These are phyloP conservation scores for Isoperla grammatica DNA, from an alignment of 2,888 invertebrate species.

Conservation along the genomic window DNA sequence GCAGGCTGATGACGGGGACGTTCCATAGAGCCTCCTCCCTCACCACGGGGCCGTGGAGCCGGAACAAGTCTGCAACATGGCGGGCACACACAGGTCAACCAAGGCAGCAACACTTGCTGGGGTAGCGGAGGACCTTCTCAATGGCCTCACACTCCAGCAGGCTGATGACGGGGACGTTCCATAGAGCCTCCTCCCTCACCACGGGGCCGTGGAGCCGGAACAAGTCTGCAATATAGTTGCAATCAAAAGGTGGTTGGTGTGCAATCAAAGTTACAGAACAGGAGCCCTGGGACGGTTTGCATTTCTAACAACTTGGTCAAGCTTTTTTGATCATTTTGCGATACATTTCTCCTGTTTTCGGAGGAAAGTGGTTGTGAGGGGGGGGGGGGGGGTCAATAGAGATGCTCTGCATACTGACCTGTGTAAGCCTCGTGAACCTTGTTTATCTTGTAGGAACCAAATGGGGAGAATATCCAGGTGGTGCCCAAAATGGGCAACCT, in stretches of 20 bases:
- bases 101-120: slow-evolving; percentile 50
- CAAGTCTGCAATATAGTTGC: slow-evolving; percentile 56
- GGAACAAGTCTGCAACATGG: slow-evolving; percentile 57
- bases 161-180: slow-evolving; percentile 66
- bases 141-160: slow-evolving; percentile 65
- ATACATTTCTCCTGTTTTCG: too few species aligned
- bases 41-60: slow-evolving; percentile 66
- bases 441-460: slow-evolving; percentile 60
- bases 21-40: slow-evolving; percentile 72
- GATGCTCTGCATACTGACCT: slow-evolving; percentile 48
- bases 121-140: slow-evolving; percentile 68
- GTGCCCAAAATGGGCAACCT: slow-evolving; percentile 71
- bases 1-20: slow-evolving; percentile 65
- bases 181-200: slow-evolving; percentile 69
- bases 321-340: too few species aligned
- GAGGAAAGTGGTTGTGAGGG: not conserved
- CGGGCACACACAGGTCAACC: not conserved
- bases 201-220: slow-evolving; percentile 66
- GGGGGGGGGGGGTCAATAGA: not conserved
- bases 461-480: slow-evolving; percentile 67
- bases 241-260: too few species aligned
- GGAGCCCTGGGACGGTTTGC: too few species aligned
- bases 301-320: too few species aligned
- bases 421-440: slow-evolving; percentile 74
- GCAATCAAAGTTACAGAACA: too few species aligned